Conservation (phyloP, 2,113 vertebrate genomes). For the Brevimyrus niger region DNA sequence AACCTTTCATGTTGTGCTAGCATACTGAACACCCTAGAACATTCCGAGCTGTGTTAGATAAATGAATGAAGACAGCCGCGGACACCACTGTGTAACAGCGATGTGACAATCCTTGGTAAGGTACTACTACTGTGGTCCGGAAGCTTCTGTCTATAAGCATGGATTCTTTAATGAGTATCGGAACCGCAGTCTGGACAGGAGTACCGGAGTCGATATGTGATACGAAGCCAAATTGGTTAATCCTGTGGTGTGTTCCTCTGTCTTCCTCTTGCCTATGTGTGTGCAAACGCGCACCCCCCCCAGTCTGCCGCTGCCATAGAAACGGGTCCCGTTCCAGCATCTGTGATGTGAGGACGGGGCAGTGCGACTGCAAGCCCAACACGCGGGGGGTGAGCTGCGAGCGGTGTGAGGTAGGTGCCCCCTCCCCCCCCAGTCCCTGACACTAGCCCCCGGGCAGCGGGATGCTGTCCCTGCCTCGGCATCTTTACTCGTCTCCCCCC, state of each 20-base stretch:
- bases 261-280: background rate
- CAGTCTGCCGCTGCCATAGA: conserved; percentile 74
- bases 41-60: background rate
- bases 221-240: background rate
- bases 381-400: conserved; percentile 73
- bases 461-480: background rate
- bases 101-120: background rate
- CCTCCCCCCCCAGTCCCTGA: background rate
- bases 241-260: background rate
- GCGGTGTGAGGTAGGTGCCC: conserved; percentile 70
- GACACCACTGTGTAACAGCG: background rate
- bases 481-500: background rate
- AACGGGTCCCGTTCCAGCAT: conserved; percentile 61
- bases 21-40: background rate
- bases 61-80: background rate
- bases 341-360: conserved; percentile 72
- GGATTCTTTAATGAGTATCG: background rate
- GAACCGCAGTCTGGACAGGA: background rate
- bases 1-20: too few species aligned
- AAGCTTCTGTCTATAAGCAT: background rate
- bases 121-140: background rate
- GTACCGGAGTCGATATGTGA: background rate
- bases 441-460: background rate
- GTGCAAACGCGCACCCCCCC: conserved; percentile 13
- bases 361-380: conserved; percentile 72